phyloP scores from a whole-genome alignment of 2,888 invertebrate species.

The Acanthococcus lagerstroemiae region DNA sequence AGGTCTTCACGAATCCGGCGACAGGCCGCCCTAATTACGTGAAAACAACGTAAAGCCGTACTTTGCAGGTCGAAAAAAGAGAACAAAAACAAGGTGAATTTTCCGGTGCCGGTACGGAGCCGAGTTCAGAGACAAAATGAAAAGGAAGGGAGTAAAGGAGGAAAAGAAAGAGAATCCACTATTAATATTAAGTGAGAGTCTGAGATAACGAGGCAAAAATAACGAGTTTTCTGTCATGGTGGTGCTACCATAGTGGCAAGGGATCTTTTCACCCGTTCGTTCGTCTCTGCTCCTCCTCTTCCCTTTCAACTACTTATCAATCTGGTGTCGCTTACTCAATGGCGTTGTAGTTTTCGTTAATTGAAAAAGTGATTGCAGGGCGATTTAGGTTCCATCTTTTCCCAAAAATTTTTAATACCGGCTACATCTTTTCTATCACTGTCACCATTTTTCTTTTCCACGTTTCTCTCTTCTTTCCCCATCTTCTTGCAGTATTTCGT shows the following conservation, averaged over 20 bases:
- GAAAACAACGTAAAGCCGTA: too few relatives aligned
- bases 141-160: background rate
- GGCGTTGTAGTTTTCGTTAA: constrained; percentile 1
- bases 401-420: background rate
- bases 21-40: too few relatives aligned
- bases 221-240: constrained; percentile 29
- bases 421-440: background rate
- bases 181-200: constrained; percentile 30
- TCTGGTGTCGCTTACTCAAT: constrained; percentile 20
- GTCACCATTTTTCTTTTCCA: background rate
- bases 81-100: too few relatives aligned
- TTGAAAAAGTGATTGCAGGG: constrained; percentile 23
- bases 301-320: constrained; percentile 26
- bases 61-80: too few relatives aligned
- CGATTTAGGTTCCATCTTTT: background rate
- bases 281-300: background rate
- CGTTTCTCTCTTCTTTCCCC: background rate
- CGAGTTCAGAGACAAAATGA: too few relatives aligned
- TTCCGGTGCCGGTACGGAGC: too few relatives aligned
- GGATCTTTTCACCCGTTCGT: constrained; percentile 15
- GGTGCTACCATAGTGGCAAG: constrained; percentile 28
- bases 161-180: constrained; percentile 20
- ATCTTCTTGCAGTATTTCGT: background rate
- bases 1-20: too few relatives aligned
- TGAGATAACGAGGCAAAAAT: constrained; percentile 29